Conservation (phyloP, 2,797 vertebrate genomes). For the Cynodonichthys magdalenae region DNA sequence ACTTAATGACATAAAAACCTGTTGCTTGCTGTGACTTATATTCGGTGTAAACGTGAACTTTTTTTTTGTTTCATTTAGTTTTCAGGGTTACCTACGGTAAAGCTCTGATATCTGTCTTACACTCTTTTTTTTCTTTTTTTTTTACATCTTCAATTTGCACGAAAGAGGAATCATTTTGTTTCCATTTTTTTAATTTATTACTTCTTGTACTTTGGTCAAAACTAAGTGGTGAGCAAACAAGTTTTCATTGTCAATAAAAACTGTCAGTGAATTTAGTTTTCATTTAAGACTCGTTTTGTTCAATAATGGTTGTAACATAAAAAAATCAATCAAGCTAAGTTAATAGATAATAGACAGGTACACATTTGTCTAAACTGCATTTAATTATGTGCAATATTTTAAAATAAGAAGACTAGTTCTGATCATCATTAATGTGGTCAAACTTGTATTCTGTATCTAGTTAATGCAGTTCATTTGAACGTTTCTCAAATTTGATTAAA, state of each 20-base stretch:
- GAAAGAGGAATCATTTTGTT: slow-evolving; percentile 86
- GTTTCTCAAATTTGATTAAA: too few relatives aligned
- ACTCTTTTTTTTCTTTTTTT: slow-evolving; percentile 44
- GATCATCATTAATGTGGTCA: too few relatives aligned
- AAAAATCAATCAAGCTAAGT: too few relatives aligned
- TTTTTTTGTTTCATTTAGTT: slow-evolving; percentile 88
- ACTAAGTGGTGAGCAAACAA: slow-evolving; percentile 91
- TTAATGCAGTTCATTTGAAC: too few relatives aligned
- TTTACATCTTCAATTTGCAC: slow-evolving; percentile 88
- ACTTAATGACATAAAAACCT: slow-evolving; percentile 62
- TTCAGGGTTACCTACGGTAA: slow-evolving; percentile 81
- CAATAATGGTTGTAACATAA: too few relatives aligned
- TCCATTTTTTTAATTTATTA: slow-evolving; percentile 75
- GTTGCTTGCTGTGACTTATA: slow-evolving; percentile 94
- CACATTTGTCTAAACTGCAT: too few relatives aligned
- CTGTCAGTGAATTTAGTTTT: slow-evolving; percentile 48
- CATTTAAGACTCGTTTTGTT: background rate
- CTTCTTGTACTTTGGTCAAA: slow-evolving; percentile 88
- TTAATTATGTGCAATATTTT: too few relatives aligned
- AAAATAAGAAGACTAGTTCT: too few relatives aligned
- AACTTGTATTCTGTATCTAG: too few relatives aligned
- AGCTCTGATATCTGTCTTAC: slow-evolving; percentile 86
- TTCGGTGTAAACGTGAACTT: slow-evolving; percentile 90
- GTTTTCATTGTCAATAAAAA: slow-evolving; percentile 93
- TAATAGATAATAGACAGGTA: too few relatives aligned